Evolutionary conservation across 1,140 invertebrate genomes (phyloP).

Genomic region (Colletes latitarsis): DNA sequence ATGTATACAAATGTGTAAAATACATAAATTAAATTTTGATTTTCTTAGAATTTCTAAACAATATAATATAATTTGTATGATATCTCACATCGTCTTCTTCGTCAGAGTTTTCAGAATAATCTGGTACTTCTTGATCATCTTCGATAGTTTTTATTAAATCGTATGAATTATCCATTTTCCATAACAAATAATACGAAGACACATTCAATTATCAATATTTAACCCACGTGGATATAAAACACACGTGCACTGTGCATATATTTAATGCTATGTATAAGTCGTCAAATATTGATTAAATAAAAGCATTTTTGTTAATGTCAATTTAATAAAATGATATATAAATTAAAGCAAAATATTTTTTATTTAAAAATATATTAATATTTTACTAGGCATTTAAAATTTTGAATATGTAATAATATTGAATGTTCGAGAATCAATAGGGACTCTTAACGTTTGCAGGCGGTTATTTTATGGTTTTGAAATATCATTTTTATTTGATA

Average conservation of each 20-base stretch:
- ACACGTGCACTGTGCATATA: background rate
- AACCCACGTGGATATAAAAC: conserved; percentile 34
- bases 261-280: background rate
- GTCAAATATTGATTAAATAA: background rate
- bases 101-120: conserved; percentile 91
- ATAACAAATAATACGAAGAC: background rate
- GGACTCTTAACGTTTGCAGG: too few relatives aligned
- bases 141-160: conserved; percentile 88
- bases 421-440: too few relatives aligned
- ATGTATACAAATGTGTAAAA: background rate
- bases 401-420: too few relatives aligned
- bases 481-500: too few relatives aligned
- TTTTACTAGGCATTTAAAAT: too few relatives aligned
- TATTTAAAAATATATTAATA: too few relatives aligned
- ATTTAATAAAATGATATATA: too few relatives aligned
- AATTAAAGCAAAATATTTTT: too few relatives aligned
- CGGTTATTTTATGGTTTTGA: too few relatives aligned
- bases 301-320: too few relatives aligned
- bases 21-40: background rate
- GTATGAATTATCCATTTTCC: conserved; percentile 57
- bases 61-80: conserved; percentile 30
- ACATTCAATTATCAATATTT: background rate
- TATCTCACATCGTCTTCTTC: conserved; percentile 89
- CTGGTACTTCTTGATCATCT: conserved; percentile 88
- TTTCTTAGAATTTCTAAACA: background rate